phyloP scores from a whole-genome alignment of 2,113 vertebrate genomes.

The Seriola quinqueradiata region DNA sequence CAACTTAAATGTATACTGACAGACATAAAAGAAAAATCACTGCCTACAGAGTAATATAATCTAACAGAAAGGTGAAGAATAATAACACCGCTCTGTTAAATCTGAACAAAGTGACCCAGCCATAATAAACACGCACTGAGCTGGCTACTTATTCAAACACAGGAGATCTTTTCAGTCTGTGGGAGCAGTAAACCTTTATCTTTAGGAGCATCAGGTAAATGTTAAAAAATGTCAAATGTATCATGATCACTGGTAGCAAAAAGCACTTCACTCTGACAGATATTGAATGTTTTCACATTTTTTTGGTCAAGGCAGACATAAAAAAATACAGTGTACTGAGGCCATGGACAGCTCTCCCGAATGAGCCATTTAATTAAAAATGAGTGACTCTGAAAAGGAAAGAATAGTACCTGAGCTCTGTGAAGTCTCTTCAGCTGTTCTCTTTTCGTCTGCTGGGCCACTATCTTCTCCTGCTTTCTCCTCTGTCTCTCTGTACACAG shows the following conservation, averaged over 20 bases:
- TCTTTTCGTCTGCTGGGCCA: conserved; percentile 87
- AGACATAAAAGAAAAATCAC: not conserved
- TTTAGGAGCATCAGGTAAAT: not conserved
- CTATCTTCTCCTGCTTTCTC: conserved; percentile 87
- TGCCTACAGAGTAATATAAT: too few species aligned
- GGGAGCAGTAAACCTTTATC: not conserved
- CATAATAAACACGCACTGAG: not conserved
- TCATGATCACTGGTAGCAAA: not conserved
- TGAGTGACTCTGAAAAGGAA: not conserved
- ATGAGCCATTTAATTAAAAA: not conserved
- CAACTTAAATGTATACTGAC: not conserved
- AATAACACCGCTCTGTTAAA: not conserved
- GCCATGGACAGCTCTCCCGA: too few species aligned
- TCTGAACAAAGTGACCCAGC: not conserved
- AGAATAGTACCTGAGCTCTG: conserved; percentile 90
- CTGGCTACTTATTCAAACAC: not conserved
- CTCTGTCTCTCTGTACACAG: conserved; percentile 76
- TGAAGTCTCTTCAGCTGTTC: conserved; percentile 94
- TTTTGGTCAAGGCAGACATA: not conserved
- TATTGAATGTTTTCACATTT: not conserved
- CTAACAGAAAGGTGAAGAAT: too few species aligned
- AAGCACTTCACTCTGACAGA: not conserved
- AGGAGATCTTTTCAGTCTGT: not conserved
- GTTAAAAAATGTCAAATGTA: conserved; percentile 1
- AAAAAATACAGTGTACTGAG: not conserved